Evolutionary conservation across 2,113 vertebrate species (phyloP).

Genomic region (Semnopithecus entellus): DNA sequence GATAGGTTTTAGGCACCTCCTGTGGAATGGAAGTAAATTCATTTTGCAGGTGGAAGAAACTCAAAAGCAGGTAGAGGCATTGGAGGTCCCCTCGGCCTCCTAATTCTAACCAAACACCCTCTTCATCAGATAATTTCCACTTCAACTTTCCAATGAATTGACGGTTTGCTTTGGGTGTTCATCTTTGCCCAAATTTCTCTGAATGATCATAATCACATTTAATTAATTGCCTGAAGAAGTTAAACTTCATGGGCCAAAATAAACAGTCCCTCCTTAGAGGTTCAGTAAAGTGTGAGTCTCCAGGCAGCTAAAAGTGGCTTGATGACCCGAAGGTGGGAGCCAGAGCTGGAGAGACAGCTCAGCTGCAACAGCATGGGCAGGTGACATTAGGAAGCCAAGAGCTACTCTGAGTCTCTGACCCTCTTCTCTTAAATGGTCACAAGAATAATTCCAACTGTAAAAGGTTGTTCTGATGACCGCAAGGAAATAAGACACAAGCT

Average conservation of each 20-base stretch:
- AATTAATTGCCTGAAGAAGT: not conserved
- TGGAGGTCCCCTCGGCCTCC: not conserved
- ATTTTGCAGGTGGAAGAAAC: not conserved
- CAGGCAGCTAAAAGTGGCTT: not conserved
- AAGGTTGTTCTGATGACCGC: not conserved
- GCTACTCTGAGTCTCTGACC: not conserved
- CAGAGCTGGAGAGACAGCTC: not conserved
- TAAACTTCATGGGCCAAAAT: not conserved
- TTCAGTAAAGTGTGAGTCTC: not conserved
- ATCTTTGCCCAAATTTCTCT: not conserved
- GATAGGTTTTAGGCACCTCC: not conserved
- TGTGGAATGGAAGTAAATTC: not conserved
- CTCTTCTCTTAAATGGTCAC: not conserved
- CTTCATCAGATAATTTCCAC: not conserved
- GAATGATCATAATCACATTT: not conserved
- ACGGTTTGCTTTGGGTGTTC: not conserved
- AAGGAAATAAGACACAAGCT: not conserved
- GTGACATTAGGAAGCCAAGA: fast-evolving
- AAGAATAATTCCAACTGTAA: not conserved
- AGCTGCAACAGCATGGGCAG: fast-evolving
- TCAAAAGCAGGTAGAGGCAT: not conserved
- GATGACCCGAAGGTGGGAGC: fast-evolving
- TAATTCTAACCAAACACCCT: not conserved
- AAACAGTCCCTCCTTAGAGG: not conserved
- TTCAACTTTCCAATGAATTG: not conserved